Evolutionary conservation across 2,113 vertebrate species (phyloP).

Genomic region (Sinocyclocheilus rhinocerous): DNA sequence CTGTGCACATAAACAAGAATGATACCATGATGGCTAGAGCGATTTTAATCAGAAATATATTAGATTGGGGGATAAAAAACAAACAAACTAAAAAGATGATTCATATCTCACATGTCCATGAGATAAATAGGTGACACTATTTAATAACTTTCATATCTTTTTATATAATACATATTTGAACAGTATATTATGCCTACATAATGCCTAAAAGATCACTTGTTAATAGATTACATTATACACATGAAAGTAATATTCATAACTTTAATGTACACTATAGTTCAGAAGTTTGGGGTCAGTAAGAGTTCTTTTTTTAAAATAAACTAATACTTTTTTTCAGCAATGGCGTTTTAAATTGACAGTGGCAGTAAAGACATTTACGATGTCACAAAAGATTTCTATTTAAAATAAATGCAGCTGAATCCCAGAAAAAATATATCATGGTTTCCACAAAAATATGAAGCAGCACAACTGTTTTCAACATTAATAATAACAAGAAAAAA

Average conservation of each 20-base stretch:
- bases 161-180: not conserved
- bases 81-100: not conserved
- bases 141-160: not conserved
- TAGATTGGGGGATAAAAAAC: not conserved
- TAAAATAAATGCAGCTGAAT: not conserved
- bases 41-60: conserved; percentile 18
- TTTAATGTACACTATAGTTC: not conserved
- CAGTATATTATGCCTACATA: not conserved
- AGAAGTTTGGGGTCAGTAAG: conserved; percentile 12
- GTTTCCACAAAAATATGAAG: not conserved
- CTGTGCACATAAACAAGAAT: conserved; percentile 23
- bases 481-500: not conserved
- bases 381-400: not conserved
- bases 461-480: not conserved
- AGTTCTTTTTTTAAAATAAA: not conserved
- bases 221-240: not conserved
- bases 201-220: not conserved
- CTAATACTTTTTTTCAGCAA: not conserved
- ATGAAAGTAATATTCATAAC: not conserved
- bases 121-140: conserved; percentile 6
- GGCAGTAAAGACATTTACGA: not conserved
- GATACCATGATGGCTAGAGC: not conserved
- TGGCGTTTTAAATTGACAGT: not conserved
- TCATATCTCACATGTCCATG: not conserved
- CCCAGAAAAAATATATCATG: not conserved